Conservation (phyloP, 2,113 vertebrate genomes). For the Menura novaehollandiae region DNA sequence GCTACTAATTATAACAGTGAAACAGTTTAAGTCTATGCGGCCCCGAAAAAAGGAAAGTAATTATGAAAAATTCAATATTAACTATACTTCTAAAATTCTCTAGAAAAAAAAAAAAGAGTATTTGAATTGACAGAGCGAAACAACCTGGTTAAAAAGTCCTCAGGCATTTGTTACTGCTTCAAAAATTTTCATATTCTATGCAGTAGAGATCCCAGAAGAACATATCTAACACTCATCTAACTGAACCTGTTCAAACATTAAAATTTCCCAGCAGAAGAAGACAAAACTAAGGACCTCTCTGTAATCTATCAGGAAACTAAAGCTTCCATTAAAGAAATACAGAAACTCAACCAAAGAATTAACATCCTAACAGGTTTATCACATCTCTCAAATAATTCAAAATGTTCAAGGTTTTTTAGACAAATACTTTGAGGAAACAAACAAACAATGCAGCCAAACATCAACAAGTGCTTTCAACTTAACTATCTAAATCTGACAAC, state of each 20-base stretch:
- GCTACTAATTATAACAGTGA: not conserved
- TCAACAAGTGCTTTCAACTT: not conserved
- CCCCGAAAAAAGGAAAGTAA: not conserved
- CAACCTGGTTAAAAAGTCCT: not conserved
- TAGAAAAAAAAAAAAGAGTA: not conserved
- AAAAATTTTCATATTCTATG: not conserved
- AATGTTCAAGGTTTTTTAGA: not conserved
- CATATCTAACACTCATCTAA: not conserved
- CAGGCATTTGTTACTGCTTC: not conserved
- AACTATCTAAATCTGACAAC: not conserved
- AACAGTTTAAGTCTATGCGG: not conserved
- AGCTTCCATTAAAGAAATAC: not conserved
- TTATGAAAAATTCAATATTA: not conserved
- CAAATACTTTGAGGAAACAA: not conserved
- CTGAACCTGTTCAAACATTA: not conserved
- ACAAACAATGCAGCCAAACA: not conserved
- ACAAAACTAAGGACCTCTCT: not conserved
- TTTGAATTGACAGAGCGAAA: not conserved
- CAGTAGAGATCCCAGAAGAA: not conserved
- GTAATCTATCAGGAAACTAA: not conserved
- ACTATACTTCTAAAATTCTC: not conserved
- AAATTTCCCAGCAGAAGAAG: not conserved
- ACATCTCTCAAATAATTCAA: not conserved
- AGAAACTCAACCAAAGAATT: not conserved
- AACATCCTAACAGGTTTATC: not conserved